phyloP scores from a whole-genome alignment of 2,888 invertebrate genomes.

The Biston betularia region DNA sequence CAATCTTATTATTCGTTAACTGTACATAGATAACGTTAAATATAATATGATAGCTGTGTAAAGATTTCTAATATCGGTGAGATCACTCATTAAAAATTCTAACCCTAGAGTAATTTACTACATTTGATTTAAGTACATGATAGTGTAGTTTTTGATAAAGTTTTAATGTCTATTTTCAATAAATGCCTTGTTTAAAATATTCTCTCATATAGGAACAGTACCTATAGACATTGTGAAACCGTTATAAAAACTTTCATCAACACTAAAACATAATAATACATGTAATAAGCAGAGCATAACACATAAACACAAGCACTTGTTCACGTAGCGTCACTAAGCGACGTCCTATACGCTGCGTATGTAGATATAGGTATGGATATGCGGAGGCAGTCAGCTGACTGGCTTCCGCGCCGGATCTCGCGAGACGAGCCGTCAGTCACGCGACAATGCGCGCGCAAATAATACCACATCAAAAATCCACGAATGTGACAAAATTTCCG shows the following conservation, averaged over 20 bases:
- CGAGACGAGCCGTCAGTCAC: conserved; percentile 42
- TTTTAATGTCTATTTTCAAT: too few species aligned
- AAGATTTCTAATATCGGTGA: too few species aligned
- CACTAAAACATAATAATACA: conserved; percentile 14
- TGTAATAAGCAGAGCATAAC: conserved; percentile 7
- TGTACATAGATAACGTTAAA: too few species aligned
- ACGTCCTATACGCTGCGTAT: conserved; percentile 25
- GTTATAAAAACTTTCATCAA: conserved; percentile 18
- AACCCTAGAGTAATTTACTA: too few species aligned
- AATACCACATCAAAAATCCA: conserved; percentile 65
- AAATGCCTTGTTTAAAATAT: background rate
- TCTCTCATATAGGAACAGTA: background rate
- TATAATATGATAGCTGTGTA: too few species aligned
- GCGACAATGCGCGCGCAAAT: conserved; percentile 69
- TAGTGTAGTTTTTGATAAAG: too few species aligned
- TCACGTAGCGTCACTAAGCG: conserved; percentile 32
- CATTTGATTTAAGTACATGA: too few species aligned
- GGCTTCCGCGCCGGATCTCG: conserved; percentile 38
- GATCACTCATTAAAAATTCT: too few species aligned
- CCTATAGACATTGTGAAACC: background rate
- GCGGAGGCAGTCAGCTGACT: conserved; percentile 40
- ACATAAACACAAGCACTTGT: conserved; percentile 31
- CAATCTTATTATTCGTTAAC: too few species aligned
- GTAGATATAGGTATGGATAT: conserved; percentile 28
- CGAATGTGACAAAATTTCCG: conserved; percentile 73